Conservation (phyloP, 2,797 vertebrate species). For the Phrynocephalus guinanensis region DNA sequence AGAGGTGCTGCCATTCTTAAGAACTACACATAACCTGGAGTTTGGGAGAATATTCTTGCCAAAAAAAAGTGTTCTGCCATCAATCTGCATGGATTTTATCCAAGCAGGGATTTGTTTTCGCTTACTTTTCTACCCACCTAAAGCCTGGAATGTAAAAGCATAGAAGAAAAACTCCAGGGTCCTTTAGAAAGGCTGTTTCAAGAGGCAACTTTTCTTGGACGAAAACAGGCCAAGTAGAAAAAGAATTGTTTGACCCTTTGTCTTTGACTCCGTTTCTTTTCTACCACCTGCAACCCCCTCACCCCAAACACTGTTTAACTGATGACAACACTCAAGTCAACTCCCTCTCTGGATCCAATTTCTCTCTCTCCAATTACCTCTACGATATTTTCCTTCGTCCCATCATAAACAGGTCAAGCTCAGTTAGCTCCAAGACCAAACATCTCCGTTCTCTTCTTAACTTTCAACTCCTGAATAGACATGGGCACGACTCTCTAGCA, state of each 20-base stretch:
- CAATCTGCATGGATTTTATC: not conserved
- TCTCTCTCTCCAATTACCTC: not conserved
- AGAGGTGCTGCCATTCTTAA: constrained; percentile 31
- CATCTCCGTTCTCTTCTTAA: not conserved
- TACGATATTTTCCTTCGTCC: not conserved
- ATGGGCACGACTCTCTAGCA: not conserved
- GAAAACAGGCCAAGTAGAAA: not conserved
- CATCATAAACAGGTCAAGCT: not conserved
- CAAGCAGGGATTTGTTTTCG: not conserved
- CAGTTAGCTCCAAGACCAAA: not conserved
- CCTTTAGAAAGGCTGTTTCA: not conserved
- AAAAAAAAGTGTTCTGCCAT: not conserved
- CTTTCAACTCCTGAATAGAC: not conserved
- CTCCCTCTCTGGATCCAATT: not conserved
- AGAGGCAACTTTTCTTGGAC: not conserved
- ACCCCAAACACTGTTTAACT: not conserved
- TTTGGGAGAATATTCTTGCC: not conserved
- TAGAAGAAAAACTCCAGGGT: not conserved
- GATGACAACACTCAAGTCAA: not conserved
- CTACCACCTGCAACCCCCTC: not conserved
- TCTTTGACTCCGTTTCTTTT: not conserved
- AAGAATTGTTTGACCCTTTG: not conserved
- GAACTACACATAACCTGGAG: not conserved
- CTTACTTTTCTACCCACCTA: not conserved
- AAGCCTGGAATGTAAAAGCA: not conserved